Base-by-base conservation (phyloP, 2,888 invertebrate genomes). In the Onthophagus sagittarius region DNA sequence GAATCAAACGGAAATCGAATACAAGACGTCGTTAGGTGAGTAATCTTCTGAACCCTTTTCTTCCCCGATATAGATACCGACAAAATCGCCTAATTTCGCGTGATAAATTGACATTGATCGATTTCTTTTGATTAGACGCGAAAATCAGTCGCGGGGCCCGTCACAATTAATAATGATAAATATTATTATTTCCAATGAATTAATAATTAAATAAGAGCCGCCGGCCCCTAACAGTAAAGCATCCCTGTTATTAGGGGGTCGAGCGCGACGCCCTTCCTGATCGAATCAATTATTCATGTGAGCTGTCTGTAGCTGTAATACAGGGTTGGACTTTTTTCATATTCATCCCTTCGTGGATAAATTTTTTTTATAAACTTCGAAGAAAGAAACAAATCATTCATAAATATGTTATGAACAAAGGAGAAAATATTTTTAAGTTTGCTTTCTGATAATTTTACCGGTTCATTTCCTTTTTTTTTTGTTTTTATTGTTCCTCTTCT, bases 21-120 rank as follows among this genome's bases (percentile, higher is more conserved):
- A 53, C 89, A 89, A 77, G 89, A 89, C 80, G 86, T 89, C 72
- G 85, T 88, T 64, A 89, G 89, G 89, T 89, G 82, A 86, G 88
- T 85, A 63, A 63, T 15, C 13, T 62, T 13, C 13, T 4, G 4
- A 69, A 31, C 69, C n/a, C 32, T 31, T 31, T 32, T 2, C 6
- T 9, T 69, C 32, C 62, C 1, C 11, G 1, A 65, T 13, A 65
- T 65, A 14, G 65, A 23, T 65, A 65, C 65, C 2, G 14, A 14
- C 11, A 13, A 15, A 31, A 15, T n/a, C 15, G 31, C 2, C 32
- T n/a, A 69, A 69, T 13, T 69, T 9, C 32, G 32, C 32, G 32
- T 7, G 9, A 69, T 13, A 69, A 69, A 31, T 62, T 9, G 31
- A 62, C 62, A n/a, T 62, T 23, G 62, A 71, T 62, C 15, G 15